Conservation (phyloP, 2,888 invertebrate genomes). For the Orchestes rusci region DNA sequence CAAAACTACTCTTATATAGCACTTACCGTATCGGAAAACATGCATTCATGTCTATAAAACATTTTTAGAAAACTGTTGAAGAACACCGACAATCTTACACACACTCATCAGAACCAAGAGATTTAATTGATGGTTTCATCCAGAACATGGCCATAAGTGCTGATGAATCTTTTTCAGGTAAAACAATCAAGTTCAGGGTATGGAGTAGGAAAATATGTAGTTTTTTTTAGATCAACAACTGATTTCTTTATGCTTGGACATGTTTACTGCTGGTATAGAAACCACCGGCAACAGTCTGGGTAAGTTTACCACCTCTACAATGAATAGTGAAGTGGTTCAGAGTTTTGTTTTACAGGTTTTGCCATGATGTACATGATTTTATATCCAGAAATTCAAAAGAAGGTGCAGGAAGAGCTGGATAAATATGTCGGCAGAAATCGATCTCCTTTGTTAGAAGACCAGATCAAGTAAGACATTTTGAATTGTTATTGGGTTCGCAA, state of each 20-base stretch:
- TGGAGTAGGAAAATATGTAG: too few species aligned
- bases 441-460: too few species aligned
- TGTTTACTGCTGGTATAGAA: slow-evolving; percentile 64
- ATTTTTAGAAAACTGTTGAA: slow-evolving; percentile 50
- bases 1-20: too few species aligned
- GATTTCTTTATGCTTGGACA: slow-evolving; percentile 52
- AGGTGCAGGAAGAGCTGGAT: too few species aligned
- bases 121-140: slow-evolving; percentile 61
- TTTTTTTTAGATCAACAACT: slow-evolving; percentile 40
- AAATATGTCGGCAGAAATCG: slow-evolving; percentile 50
- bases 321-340: too few species aligned
- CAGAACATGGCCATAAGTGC: slow-evolving; percentile 48
- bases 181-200: too few species aligned
- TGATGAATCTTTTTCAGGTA: slow-evolving; percentile 44
- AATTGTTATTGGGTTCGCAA: too few species aligned
- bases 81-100: slow-evolving; percentile 47
- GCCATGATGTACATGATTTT: slow-evolving; percentile 53
- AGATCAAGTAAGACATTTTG: too few species aligned
- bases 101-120: slow-evolving; percentile 47
- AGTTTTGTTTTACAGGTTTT: slow-evolving; percentile 51
- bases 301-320: too few species aligned
- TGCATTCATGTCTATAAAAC: too few species aligned
- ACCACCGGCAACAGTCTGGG: slow-evolving; percentile 58
- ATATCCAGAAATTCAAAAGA: slow-evolving; percentile 51
- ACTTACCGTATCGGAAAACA: too few species aligned